Percentiles rank a stretch among this genome's conserved stretches.
Conservation (phyloP, 2,797 vertebrate species). For the Enteromius argenteus region DNA sequence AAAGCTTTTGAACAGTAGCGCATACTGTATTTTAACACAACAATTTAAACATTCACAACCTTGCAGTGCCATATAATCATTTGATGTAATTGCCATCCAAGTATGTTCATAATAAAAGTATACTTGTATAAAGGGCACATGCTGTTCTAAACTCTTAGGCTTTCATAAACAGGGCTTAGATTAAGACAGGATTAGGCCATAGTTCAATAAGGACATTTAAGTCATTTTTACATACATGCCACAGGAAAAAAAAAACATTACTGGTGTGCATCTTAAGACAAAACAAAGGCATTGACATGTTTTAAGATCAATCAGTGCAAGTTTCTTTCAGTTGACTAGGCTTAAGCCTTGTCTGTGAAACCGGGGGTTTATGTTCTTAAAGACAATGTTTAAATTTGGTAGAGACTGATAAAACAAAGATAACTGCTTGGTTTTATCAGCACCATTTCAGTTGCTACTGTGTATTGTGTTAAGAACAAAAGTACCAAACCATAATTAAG, state of each 20-base stretch:
- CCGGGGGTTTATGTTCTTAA: not conserved
- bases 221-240: too few species aligned
- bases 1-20: not conserved
- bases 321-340: too few species aligned
- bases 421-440: not conserved
- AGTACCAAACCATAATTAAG: conserved; percentile 1
- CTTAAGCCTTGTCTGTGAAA: too few species aligned
- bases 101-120: not conserved
- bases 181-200: too few species aligned
- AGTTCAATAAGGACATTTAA: too few species aligned
- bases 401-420: not conserved
- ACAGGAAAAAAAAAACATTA: too few species aligned
- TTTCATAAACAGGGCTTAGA: too few species aligned
- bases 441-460: not conserved
- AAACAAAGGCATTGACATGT: too few species aligned
- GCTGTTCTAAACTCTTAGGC: not conserved
- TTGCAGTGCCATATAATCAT: not conserved
- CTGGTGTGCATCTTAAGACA: too few species aligned
- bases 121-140: not conserved
- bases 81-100: not conserved
- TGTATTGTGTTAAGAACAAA: not conserved
- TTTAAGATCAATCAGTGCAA: too few species aligned
- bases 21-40: not conserved
- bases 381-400: not conserved
- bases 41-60: not conserved